phyloP scores from a whole-genome alignment of 2,888 invertebrate genomes.

The Pseudococcus jackbeardsleyi region DNA sequence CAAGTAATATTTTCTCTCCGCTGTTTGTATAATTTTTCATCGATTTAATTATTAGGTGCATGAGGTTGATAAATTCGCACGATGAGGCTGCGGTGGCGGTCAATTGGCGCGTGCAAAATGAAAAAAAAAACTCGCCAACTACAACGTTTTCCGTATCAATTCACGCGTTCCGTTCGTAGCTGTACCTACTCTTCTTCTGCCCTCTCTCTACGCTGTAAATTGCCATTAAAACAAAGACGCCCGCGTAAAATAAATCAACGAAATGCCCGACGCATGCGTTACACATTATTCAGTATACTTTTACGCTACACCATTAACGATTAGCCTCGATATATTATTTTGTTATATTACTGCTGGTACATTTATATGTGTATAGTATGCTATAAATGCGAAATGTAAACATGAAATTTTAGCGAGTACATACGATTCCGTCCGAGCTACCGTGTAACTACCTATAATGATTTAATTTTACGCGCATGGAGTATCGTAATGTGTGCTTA shows the following conservation, averaged over 20 bases:
- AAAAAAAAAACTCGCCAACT: conserved; percentile 20
- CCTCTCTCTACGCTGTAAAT: neutral
- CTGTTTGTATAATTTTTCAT: neutral
- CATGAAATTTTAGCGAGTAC: neutral
- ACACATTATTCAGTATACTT: conserved; percentile 30
- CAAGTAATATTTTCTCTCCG: neutral
- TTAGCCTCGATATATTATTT: conserved; percentile 40
- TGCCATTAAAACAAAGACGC: conserved; percentile 52
- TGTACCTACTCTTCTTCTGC: neutral
- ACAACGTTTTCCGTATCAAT: conserved; percentile 23
- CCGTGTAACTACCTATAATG: neutral
- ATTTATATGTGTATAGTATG: neutral
- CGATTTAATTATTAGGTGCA: conserved; percentile 35
- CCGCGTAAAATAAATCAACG: conserved; percentile 51
- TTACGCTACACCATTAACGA: conserved; percentile 50
- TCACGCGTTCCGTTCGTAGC: conserved; percentile 2
- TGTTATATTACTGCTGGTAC: neutral
- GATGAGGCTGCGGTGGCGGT: neutral
- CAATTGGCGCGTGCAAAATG: conserved; percentile 10
- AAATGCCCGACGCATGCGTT: conserved; percentile 52
- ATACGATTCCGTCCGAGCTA: neutral
- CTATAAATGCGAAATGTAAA: conserved; percentile 29
- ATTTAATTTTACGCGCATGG: neutral
- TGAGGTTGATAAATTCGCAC: neutral
- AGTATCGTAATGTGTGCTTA: neutral